Evolutionary conservation across 2,888 invertebrate species (phyloP).

Genomic region (Amphimallon solstitiale): DNA sequence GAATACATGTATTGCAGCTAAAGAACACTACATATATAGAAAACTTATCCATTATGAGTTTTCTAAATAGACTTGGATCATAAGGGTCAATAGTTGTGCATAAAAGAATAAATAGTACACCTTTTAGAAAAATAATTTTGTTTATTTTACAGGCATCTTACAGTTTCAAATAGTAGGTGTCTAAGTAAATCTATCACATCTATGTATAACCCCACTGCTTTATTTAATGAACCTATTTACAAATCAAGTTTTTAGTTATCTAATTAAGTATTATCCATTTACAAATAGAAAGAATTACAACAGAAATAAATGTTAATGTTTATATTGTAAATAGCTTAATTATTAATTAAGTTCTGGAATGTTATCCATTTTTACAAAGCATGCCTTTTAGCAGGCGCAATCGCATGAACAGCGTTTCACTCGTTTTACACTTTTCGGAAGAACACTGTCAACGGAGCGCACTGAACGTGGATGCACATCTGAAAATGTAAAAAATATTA

Average conservation of each 20-base stretch:
- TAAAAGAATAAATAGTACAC: constrained; percentile 1
- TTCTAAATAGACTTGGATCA: too few species aligned
- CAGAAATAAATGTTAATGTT: constrained; percentile 21
- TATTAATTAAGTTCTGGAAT: constrained; percentile 18
- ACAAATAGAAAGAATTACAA: constrained; percentile 14
- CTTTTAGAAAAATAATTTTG: constrained; percentile 38
- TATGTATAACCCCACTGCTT: constrained; percentile 36
- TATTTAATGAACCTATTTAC: constrained; percentile 36
- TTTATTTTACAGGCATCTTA: constrained; percentile 39
- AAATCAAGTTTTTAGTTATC: constrained; percentile 30
- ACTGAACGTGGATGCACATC: constrained; percentile 85
- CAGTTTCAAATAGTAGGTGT: constrained; percentile 28
- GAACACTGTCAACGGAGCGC: constrained; percentile 58
- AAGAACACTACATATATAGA: too few species aligned
- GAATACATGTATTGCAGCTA: too few species aligned
- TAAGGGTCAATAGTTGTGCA: background rate
- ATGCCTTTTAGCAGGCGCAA: constrained; percentile 70
- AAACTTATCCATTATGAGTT: too few species aligned
- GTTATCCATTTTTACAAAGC: constrained; percentile 13
- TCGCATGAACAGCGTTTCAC: constrained; percentile 81
- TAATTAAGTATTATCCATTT: constrained; percentile 25
- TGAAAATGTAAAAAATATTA: constrained; percentile 61
- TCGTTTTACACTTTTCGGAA: constrained; percentile 70
- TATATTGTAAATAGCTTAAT: constrained; percentile 20
- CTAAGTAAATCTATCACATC: constrained; percentile 39